phyloP scores from a whole-genome alignment of 2,888 invertebrate species.

The Saturnia japonica region DNA sequence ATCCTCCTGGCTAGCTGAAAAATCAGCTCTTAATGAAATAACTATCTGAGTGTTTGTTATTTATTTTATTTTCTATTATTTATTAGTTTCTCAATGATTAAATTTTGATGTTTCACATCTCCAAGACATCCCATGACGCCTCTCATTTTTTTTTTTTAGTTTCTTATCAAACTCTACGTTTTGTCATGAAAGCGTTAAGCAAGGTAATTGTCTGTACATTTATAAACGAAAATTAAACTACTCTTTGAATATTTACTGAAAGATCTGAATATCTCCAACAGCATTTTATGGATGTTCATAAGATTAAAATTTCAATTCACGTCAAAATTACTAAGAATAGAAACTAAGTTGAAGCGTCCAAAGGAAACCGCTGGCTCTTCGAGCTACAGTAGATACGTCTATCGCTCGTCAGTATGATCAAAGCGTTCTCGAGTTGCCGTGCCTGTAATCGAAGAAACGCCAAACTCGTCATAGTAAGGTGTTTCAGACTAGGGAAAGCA shows the following conservation, averaged over 20 bases:
- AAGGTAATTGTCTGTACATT: too few relatives aligned
- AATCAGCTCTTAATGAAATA: too few relatives aligned
- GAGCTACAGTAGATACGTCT: constrained; percentile 39
- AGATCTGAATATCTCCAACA: background rate
- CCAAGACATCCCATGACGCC: too few relatives aligned
- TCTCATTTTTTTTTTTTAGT: too few relatives aligned
- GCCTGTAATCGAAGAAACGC: constrained; percentile 53
- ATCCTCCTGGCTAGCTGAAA: too few relatives aligned
- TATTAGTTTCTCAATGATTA: too few relatives aligned
- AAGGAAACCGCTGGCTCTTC: constrained; percentile 51
- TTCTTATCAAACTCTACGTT: too few relatives aligned
- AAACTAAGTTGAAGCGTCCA: constrained; percentile 33
- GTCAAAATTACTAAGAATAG: constrained; percentile 39
- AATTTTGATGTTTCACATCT: too few relatives aligned
- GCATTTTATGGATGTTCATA: background rate
- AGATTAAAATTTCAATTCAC: constrained; percentile 1
- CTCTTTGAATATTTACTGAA: background rate
- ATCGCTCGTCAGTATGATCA: constrained; percentile 59
- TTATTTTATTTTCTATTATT: too few relatives aligned
- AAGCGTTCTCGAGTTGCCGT: constrained; percentile 46
- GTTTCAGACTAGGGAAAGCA: constrained; percentile 28
- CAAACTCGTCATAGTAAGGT: constrained; percentile 34
- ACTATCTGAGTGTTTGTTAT: too few relatives aligned
- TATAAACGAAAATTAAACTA: background rate
- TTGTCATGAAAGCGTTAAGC: too few relatives aligned